phyloP scores from a whole-genome alignment of 2,113 vertebrate genomes.

The Amphiprion percula region DNA sequence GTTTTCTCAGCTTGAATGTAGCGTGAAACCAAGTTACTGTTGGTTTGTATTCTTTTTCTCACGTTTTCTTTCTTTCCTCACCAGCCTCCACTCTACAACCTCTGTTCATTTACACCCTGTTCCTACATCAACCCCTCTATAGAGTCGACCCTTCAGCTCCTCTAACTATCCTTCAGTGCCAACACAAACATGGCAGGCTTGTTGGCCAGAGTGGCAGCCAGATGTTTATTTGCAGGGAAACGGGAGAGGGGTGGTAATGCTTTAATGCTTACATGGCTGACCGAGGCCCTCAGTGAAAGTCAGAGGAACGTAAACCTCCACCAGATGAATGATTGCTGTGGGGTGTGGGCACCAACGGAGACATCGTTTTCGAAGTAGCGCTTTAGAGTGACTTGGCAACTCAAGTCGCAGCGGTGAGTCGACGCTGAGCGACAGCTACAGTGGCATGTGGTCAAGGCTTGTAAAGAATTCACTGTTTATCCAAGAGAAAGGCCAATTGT shows the following conservation, averaged over 20 bases:
- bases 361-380: slow-evolving; percentile 23
- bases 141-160: slow-evolving; percentile 11
- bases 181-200: slow-evolving; percentile 67
- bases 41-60: slow-evolving; percentile 20
- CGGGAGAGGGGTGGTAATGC: slow-evolving; percentile 68
- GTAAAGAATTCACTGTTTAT: slow-evolving; percentile 59
- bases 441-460: slow-evolving; percentile 44
- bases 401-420: slow-evolving; percentile 28
- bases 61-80: slow-evolving; percentile 10
- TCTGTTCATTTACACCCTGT: slow-evolving; percentile 11
- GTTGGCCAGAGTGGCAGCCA: slow-evolving; percentile 61
- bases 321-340: slow-evolving; percentile 47
- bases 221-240: slow-evolving; percentile 75
- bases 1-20: slow-evolving; percentile 51
- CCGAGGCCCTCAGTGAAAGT: slow-evolving; percentile 31
- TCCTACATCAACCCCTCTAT: neutral
- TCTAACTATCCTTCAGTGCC: slow-evolving; percentile 43
- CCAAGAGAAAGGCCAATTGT: slow-evolving; percentile 20
- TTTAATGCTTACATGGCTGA: slow-evolving; percentile 59
- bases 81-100: slow-evolving; percentile 3
- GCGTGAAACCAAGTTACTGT: slow-evolving; percentile 29
- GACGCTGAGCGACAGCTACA: slow-evolving; percentile 43
- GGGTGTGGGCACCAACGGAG: slow-evolving; percentile 29
- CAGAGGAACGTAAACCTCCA: slow-evolving; percentile 54
- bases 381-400: slow-evolving; percentile 22